These are phyloP conservation scores for Toxotes jaculatrix DNA, from an alignment of 2,113 vertebrate species.

Conservation along the genomic window DNA sequence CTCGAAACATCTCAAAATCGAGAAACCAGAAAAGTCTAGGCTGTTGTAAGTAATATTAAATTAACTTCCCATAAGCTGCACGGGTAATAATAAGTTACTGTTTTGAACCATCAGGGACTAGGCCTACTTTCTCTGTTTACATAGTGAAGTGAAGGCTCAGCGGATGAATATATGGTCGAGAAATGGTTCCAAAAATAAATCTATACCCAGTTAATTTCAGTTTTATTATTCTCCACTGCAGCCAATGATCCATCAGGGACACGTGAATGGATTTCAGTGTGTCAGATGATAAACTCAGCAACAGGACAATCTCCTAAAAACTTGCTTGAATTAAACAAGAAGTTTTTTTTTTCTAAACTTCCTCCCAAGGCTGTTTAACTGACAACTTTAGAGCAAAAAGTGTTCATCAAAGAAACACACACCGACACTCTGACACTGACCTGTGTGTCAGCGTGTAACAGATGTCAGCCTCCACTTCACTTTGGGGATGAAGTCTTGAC, in stretches of 20 bases:
- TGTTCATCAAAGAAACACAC: conserved; percentile 52
- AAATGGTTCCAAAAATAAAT: neutral
- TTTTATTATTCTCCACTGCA: neutral
- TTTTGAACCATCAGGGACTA: conserved; percentile 7
- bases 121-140: conserved; percentile 41
- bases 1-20: neutral
- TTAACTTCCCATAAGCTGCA: neutral
- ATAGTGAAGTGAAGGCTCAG: conserved; percentile 26
- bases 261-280: neutral
- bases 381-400: conserved; percentile 37
- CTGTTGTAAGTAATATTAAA: neutral
- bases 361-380: conserved; percentile 35
- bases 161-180: conserved; percentile 15
- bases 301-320: conserved; percentile 31
- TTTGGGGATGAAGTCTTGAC: conserved; percentile 63
- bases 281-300: neutral
- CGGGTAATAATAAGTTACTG: neutral
- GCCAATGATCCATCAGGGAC: neutral
- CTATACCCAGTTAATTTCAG: neutral
- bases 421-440: conserved; percentile 60
- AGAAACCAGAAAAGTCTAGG: neutral
- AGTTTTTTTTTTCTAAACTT: neutral
- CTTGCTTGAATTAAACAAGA: conserved; percentile 14
- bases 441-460: conserved; percentile 61
- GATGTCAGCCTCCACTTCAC: conserved; percentile 65